These are phyloP conservation scores for Dolichallabes microphthalmus DNA, from an alignment of 2,113 vertebrate species.

Conservation along the genomic window DNA sequence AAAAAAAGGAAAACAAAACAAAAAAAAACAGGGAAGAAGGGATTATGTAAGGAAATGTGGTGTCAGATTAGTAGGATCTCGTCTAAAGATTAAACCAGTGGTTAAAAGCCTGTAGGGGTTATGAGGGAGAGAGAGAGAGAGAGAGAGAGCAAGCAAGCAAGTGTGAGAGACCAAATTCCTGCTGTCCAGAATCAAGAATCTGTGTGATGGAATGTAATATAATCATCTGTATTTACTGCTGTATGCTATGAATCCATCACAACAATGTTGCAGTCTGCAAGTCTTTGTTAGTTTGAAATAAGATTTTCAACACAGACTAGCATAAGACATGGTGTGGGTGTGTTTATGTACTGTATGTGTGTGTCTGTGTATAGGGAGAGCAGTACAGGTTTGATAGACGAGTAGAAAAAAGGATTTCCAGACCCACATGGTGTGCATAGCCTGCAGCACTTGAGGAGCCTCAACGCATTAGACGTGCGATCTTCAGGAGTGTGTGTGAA, in stretches of 20 bases:
- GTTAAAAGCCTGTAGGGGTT: slow-evolving; percentile 5
- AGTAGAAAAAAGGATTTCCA: neutral
- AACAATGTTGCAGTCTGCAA: neutral
- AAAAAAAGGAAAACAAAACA: no score
- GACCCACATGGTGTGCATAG: neutral
- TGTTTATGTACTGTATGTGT: neutral
- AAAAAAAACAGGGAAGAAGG: neutral
- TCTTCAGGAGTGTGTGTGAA: slow-evolving; percentile 10
- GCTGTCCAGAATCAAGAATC: neutral
- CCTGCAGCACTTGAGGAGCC: neutral
- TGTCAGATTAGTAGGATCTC: slow-evolving; percentile 46
- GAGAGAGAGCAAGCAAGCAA: neutral
- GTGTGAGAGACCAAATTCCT: no score
- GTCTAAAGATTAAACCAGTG: slow-evolving; percentile 31
- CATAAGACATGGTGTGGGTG: neutral
- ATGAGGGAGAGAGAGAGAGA: neutral
- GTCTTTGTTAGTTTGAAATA: neutral
- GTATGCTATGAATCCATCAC: neutral
- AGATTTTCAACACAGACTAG: neutral
- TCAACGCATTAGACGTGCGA: slow-evolving; percentile 9
- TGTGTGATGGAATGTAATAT: neutral
- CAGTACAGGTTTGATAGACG: neutral
- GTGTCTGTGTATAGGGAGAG: neutral
- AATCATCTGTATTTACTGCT: neutral
- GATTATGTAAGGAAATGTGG: slow-evolving; percentile 36